Conservation (phyloP, 2,113 vertebrate genomes). For the Trogon melanurus region DNA sequence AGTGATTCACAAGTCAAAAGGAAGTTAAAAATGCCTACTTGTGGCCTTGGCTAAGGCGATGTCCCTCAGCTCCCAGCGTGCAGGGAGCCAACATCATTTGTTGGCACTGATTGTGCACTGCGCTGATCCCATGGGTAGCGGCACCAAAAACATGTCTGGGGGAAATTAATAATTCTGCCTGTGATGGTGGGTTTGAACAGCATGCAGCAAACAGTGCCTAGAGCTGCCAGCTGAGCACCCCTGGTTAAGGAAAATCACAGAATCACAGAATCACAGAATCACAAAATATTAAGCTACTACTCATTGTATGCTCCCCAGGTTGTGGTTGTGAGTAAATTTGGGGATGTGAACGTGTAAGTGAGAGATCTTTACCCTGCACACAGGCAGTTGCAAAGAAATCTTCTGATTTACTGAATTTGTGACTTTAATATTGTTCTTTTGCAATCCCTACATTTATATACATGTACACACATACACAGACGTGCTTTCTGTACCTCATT, state of each 20-base stretch:
- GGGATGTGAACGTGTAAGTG: neutral
- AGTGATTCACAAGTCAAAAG: neutral
- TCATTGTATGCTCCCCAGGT: neutral
- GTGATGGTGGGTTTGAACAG: neutral
- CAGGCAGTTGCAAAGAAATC: neutral
- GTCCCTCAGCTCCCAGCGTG: neutral
- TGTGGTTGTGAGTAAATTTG: neutral
- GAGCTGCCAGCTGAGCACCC: neutral
- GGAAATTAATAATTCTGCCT: neutral
- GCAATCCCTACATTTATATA: neutral
- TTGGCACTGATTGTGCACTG: rapidly evolving
- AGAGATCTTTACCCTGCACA: neutral
- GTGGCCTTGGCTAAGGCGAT: neutral
- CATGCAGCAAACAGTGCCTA: neutral
- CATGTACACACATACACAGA: neutral
- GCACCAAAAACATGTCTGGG: neutral
- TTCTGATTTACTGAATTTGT: neutral
- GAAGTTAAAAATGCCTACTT: neutral
- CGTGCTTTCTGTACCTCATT: neutral
- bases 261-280: neutral
- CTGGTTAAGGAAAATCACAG: neutral
- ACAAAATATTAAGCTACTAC: neutral
- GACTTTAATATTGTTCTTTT: neutral
- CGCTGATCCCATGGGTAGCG: rapidly evolving
- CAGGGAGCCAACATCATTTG: neutral